Evolutionary conservation across 2,113 vertebrate species (phyloP).

Genomic region (Tetrao urogallus): DNA sequence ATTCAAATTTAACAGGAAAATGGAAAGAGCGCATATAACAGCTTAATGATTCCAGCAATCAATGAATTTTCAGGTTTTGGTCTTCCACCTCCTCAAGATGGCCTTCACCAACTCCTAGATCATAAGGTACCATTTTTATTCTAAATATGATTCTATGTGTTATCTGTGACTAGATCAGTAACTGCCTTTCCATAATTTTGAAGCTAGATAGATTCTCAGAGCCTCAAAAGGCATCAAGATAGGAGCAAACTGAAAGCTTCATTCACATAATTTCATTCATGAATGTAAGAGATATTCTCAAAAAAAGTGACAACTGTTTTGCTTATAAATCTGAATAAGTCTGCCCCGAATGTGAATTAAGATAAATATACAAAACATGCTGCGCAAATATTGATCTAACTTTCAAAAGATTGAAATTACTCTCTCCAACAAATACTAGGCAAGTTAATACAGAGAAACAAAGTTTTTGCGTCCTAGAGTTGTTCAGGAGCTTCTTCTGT

Average conservation of each 20-base stretch:
- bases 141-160: neutral
- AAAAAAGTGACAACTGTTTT: neutral
- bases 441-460: neutral
- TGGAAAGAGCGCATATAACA: neutral
- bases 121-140: neutral
- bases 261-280: neutral
- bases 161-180: neutral
- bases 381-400: neutral
- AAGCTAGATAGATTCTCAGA: neutral
- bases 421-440: neutral
- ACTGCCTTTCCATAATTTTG: neutral
- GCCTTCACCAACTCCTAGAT: neutral
- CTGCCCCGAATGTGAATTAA: neutral
- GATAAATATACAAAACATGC: neutral
- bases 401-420: neutral
- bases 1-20: neutral
- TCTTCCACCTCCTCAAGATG: neutral
- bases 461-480: neutral
- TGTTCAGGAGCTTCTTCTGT: too few relatives aligned
- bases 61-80: neutral
- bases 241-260: neutral
- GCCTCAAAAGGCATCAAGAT: neutral
- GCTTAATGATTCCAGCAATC: neutral
- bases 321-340: neutral
- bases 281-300: neutral